A percentile compares a stretch with the other conserved stretches of the same genome.
Evolutionary conservation across 2,113 vertebrate genomes (phyloP).

Genomic region (Bubo blakistoni): DNA sequence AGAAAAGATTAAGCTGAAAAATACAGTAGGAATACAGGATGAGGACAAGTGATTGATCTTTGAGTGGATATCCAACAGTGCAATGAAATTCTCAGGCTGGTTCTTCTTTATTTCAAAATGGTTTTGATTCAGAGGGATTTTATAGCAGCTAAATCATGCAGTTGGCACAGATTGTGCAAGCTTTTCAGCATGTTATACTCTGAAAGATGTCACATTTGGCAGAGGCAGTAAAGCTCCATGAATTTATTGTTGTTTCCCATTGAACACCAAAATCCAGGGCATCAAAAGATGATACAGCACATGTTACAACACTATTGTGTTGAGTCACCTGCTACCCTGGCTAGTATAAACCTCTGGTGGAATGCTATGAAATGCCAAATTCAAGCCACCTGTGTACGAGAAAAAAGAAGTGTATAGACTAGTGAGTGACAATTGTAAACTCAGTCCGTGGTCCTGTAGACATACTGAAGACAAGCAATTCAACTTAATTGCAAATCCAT

Average conservation of each 20-base stretch:
- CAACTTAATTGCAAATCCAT: neutral
- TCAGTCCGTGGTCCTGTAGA: neutral
- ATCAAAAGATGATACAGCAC: slow-evolving; percentile 17
- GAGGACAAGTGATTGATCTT: slow-evolving; percentile 78
- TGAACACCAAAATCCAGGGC: slow-evolving; percentile 56
- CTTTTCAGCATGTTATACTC: slow-evolving; percentile 73
- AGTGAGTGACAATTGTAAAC: neutral
- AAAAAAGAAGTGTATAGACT: neutral
- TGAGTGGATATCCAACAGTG: slow-evolving; percentile 76
- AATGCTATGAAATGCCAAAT: neutral
- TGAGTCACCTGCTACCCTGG: neutral
- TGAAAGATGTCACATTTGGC: slow-evolving; percentile 79
- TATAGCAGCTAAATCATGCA: slow-evolving; percentile 77
- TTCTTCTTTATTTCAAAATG: slow-evolving; percentile 76
- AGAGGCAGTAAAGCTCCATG: slow-evolving; percentile 73
- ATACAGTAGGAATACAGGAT: slow-evolving; percentile 77
- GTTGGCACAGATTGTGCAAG: slow-evolving; percentile 71
- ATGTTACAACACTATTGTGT: neutral
- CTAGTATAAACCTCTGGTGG: neutral
- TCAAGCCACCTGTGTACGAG: neutral
- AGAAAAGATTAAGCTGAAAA: slow-evolving; percentile 78
- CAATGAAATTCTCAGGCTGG: slow-evolving; percentile 77
- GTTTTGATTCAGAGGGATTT: slow-evolving; percentile 79
- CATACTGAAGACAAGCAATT: rapidly evolving
- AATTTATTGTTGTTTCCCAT: slow-evolving; percentile 62